A percentile compares a stretch with the other conserved stretches of the same genome.
phyloP scores from a whole-genome alignment of 2,888 invertebrate species.

The Drosophila stalkeri region DNA sequence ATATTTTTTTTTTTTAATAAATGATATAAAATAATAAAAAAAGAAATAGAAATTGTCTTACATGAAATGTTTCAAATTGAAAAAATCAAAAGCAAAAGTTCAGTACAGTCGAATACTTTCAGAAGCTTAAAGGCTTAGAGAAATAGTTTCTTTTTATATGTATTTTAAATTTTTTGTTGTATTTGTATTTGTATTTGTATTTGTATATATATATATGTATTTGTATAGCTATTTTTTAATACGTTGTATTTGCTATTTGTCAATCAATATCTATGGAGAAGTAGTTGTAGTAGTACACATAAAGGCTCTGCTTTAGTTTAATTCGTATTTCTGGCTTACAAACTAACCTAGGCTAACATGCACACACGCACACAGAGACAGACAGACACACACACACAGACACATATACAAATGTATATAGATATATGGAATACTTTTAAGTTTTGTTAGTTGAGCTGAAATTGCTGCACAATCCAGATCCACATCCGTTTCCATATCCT shows the following conservation, averaged over 20 bases:
- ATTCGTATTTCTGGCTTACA: conserved; percentile 33
- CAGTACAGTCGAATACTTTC: not conserved
- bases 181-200: not conserved
- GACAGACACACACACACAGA: conserved; percentile 9
- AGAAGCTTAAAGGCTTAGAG: not conserved
- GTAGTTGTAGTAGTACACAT: conserved; percentile 26
- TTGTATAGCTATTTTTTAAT: conserved; percentile 1
- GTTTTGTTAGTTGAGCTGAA: conserved; percentile 42
- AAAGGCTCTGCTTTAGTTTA: conserved; percentile 32
- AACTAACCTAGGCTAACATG: conserved; percentile 22
- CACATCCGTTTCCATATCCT: conserved; percentile 41
- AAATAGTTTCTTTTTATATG: not conserved
- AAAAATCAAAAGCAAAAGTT: not conserved
- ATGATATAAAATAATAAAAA: not conserved
- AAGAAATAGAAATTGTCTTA: not conserved
- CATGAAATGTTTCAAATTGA: not conserved
- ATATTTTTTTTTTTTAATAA: not conserved
- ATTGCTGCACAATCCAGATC: conserved; percentile 33
- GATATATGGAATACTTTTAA: conserved; percentile 38
- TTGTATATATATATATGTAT: not conserved
- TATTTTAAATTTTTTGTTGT: too few species aligned
- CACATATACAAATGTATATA: not conserved
- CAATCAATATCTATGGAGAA: conserved; percentile 35
- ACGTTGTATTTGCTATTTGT: conserved; percentile 25
- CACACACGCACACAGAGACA: conserved; percentile 9